Evolutionary conservation across 2,797 vertebrate genomes (phyloP), one percentile per base, ranked within the genome.

Genomic region (Pampus argenteus): DNA sequence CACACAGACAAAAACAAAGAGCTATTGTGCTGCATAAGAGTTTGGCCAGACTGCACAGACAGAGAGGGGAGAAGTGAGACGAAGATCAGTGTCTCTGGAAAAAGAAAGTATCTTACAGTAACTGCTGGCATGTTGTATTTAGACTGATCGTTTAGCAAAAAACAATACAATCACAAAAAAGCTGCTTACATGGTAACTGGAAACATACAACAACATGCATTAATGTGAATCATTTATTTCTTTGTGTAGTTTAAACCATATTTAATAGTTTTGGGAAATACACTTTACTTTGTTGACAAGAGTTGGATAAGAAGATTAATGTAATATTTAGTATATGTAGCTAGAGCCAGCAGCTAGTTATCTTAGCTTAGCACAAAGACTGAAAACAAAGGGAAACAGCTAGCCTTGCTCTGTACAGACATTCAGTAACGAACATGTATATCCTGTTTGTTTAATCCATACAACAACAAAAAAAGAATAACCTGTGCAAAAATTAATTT

Each of bases 1-100:
- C 66, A 48, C 71, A 76, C 14, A 22, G 20, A 75, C 22, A 65
- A 64, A 84, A 71, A 85, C 77, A 88, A 82, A 82, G 72, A 66
- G 56, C 72, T 50, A 42, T 74, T 86, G 78, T 88, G 61, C 26
- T 50, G 28, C 45, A n/a, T 36, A 45, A 38, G 44, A 60, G 59
- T 62, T 51, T 66, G 50, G 26, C 54, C 69, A 70, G 76, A 76
- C 29, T 54, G 56, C 52, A 38, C 44, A 42, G 66, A 58, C 55
- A 36, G 29, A 55, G 17, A 56, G 28, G 49, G 36, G 23, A 66
- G 48, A 71, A 42, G 10, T 47, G 15, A 48, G n/a, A 42, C 0
- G 48, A 61, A 17, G 38, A 70, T 72, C n/a, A 26, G 29, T n/a
- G 25, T 55, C 38, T 52, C 9, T 26, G 28, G n/a, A 47, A 29